phyloP scores from a whole-genome alignment of 2,888 invertebrate genomes.

The Dione juno region DNA sequence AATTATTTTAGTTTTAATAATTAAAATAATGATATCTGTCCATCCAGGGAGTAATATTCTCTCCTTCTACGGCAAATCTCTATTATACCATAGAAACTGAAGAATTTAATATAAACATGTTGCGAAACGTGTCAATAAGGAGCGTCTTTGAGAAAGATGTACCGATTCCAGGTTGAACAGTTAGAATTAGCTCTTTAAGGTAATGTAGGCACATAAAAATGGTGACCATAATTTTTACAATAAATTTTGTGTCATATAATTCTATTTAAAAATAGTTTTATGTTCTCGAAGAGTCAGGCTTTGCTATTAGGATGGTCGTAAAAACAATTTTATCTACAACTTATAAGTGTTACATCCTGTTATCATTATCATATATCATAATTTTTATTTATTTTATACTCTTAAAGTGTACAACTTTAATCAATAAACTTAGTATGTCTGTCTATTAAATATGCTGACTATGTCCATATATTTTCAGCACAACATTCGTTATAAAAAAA shows the following conservation, averaged over 20 bases:
- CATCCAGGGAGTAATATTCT: background rate
- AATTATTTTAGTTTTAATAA: too few relatives aligned
- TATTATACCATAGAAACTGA: background rate
- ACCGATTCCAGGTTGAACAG: constrained; percentile 74
- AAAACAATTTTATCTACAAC: too few relatives aligned
- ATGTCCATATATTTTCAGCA: background rate
- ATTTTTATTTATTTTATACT: too few relatives aligned
- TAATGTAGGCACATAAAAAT: constrained; percentile 26
- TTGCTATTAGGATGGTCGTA: too few relatives aligned
- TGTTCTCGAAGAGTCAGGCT: too few relatives aligned
- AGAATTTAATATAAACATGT: background rate
- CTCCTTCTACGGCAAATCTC: background rate
- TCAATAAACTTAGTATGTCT: too few relatives aligned
- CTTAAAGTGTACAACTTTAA: too few relatives aligned
- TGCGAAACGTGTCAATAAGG: constrained; percentile 51
- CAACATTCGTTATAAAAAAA: background rate
- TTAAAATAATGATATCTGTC: too few relatives aligned
- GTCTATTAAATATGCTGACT: background rate
- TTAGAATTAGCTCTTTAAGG: constrained; percentile 49
- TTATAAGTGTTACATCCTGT: too few relatives aligned
- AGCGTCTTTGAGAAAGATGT: constrained; percentile 59
- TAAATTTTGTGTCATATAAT: background rate
- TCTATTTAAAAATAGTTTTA: too few relatives aligned
- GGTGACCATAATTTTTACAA: constrained; percentile 18
- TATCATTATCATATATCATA: too few relatives aligned